phyloP scores from a whole-genome alignment of 2,113 vertebrate species.

The Epinephelus fuscoguttatus region DNA sequence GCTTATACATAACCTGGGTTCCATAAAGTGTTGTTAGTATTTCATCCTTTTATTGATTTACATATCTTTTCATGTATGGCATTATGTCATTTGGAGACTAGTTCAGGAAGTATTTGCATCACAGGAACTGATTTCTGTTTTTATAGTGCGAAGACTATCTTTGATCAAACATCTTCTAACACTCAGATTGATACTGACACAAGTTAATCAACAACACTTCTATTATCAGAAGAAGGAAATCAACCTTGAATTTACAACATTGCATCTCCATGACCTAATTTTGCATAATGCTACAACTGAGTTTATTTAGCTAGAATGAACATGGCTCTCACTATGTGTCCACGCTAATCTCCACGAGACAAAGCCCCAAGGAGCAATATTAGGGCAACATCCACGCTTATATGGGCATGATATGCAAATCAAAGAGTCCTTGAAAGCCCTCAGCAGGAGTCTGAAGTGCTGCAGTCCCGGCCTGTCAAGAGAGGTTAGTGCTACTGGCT shows the following conservation, averaged over 20 bases:
- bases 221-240: constrained; percentile 12
- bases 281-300: not conserved
- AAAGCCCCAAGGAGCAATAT: constrained; percentile 40
- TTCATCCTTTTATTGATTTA: not conserved
- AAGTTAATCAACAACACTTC: not conserved
- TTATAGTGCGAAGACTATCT: not conserved
- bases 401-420: constrained; percentile 60
- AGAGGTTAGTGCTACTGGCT: constrained; percentile 36
- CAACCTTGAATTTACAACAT: not conserved
- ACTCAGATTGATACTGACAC: not conserved
- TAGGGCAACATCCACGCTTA: constrained; percentile 12
- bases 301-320: constrained; percentile 31
- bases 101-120: constrained; percentile 9
- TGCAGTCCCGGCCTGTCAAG: constrained; percentile 29
- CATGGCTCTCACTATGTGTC: constrained; percentile 33
- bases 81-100: not conserved
- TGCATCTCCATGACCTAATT: constrained; percentile 30
- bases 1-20: not conserved
- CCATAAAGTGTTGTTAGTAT: not conserved
- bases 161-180: constrained; percentile 7
- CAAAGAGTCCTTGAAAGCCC: constrained; percentile 42
- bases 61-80: not conserved
- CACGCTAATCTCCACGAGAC: constrained; percentile 43
- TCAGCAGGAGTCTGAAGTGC: constrained; percentile 45
- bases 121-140: not conserved